These are phyloP conservation scores for Ia io DNA, from an alignment of 2,113 vertebrate genomes.

Conservation along the genomic window DNA sequence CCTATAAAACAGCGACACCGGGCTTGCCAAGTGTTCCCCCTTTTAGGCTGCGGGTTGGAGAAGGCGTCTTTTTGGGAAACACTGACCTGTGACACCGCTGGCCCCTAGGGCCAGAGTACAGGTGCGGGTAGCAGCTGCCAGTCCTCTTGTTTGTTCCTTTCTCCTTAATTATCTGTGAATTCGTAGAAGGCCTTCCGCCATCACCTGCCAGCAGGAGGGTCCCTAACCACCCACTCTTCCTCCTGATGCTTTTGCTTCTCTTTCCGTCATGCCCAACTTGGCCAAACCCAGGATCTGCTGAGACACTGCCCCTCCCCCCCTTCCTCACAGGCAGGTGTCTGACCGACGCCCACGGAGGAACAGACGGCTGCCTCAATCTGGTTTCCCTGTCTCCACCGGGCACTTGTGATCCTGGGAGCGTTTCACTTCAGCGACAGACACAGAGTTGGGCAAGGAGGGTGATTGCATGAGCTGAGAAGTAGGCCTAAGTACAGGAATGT, in stretches of 20 bases:
- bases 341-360: accelerated
- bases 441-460: neutral
- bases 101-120: accelerated
- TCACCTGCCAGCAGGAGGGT: accelerated
- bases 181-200: neutral
- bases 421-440: neutral
- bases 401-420: neutral
- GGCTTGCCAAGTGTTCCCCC: neutral
- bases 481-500: neutral
- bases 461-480: neutral
- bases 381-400: neutral
- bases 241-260: neutral
- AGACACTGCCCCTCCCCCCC: neutral
- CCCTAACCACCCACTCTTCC: neutral
- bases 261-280: neutral
- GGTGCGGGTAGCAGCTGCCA: neutral
- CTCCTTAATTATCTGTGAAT: neutral
- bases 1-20: neutral
- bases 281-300: neutral
- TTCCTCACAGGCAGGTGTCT: neutral
- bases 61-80: neutral
- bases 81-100: neutral
- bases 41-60: neutral
- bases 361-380: neutral
- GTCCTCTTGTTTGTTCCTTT: neutral